Evolutionary conservation across 2,113 vertebrate genomes (phyloP).

Genomic region (Esox niger): DNA sequence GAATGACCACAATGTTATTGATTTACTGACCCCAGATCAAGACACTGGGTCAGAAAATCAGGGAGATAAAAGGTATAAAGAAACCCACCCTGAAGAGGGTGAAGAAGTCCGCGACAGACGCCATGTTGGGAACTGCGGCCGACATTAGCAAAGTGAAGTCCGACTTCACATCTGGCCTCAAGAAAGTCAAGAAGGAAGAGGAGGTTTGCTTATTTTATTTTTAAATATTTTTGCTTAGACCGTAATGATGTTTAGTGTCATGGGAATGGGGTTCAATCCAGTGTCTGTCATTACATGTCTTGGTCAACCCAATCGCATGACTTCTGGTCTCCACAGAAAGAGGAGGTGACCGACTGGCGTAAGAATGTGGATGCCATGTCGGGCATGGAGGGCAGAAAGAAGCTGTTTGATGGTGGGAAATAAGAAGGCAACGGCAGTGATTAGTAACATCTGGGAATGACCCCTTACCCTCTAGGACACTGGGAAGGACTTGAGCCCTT

Average conservation of each 20-base stretch:
- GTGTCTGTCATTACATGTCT: too few relatives aligned
- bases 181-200: slow-evolving; percentile 79
- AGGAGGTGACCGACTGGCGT: slow-evolving; percentile 67
- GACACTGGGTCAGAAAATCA: slow-evolving; percentile 64
- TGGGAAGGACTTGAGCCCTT: neutral
- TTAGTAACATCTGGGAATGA: neutral
- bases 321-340: slow-evolving; percentile 32
- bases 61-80: slow-evolving; percentile 69
- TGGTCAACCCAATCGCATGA: neutral
- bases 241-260: too few relatives aligned
- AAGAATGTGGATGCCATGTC: slow-evolving; percentile 70
- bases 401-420: slow-evolving; percentile 56
- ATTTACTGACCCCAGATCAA: slow-evolving; percentile 68
- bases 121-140: slow-evolving; percentile 64
- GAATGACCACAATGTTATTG: too few relatives aligned
- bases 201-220: slow-evolving; percentile 41
- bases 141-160: slow-evolving; percentile 65
- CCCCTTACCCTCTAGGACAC: neutral
- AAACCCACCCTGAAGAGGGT: slow-evolving; percentile 73
- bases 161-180: slow-evolving; percentile 76
- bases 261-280: neutral
- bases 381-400: slow-evolving; percentile 69
- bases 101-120: slow-evolving; percentile 71
- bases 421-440: slow-evolving; percentile 15
- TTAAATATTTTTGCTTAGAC: too few relatives aligned